These are phyloP conservation scores for Rhagonycha lutea DNA, from an alignment of 2,888 invertebrate genomes.

Conservation along the genomic window DNA sequence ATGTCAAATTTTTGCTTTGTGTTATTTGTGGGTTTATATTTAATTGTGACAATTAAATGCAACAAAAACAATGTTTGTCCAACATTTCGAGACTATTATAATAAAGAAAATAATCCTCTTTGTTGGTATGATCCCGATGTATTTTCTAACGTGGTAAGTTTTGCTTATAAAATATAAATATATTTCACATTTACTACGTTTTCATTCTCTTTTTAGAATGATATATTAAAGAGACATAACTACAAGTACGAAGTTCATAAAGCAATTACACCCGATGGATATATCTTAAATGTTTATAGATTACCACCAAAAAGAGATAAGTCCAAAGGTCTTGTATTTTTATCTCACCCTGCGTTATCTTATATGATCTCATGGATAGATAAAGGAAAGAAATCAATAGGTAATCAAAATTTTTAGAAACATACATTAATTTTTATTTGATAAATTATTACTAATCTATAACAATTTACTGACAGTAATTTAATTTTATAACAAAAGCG, in stretches of 20 bases:
- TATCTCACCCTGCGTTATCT: neutral
- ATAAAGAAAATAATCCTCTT: neutral
- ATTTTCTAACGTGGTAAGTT: neutral
- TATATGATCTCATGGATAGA: neutral
- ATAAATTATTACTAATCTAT: neutral
- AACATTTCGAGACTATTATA: too few relatives aligned
- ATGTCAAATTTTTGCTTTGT: too few relatives aligned
- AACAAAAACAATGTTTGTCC: too few relatives aligned
- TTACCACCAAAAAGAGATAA: conserved; percentile 5
- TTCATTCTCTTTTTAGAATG: neutral
- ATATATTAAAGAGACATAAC: neutral
- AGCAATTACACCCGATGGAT: conserved; percentile 1
- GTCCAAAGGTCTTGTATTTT: conserved; percentile 5
- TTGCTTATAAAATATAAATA: too few relatives aligned
- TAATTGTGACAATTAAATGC: too few relatives aligned
- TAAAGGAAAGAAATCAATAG: conserved; percentile 3
- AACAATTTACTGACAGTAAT: neutral
- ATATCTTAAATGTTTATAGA: conserved; percentile 1
- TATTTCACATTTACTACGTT: too few relatives aligned
- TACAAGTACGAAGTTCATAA: neutral
- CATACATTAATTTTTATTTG: neutral
- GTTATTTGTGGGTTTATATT: too few relatives aligned
- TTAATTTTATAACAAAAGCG: neutral
- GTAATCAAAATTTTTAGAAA: neutral
- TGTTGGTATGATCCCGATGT: neutral